Percentiles rank a stretch among this genome's conserved stretches.
Conservation (phyloP, 2,888 invertebrate genomes). For the Caenorhabditis sp. region DNA sequence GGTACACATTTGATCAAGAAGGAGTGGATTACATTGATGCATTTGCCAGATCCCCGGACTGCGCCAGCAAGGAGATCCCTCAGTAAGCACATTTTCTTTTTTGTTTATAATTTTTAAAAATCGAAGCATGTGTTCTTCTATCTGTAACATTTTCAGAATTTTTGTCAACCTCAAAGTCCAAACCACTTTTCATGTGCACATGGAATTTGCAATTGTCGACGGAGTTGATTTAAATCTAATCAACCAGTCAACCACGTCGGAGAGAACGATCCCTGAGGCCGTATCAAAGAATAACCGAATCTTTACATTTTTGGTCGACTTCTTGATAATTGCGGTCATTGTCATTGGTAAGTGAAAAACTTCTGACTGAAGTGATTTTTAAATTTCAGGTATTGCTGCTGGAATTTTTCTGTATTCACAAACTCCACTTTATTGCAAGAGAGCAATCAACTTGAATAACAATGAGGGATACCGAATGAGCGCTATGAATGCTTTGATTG, state of each 20-base stretch:
- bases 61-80: background rate
- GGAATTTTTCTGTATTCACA: no score
- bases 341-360: conserved; percentile 1
- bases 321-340: conserved; percentile 11
- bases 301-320: background rate
- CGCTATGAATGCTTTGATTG: no score
- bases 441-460: no score
- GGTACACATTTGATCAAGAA: conserved; percentile 33
- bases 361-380: no score
- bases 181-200: background rate
- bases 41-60: background rate
- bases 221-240: conserved; percentile 28
- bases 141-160: background rate
- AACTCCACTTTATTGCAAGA: no score
- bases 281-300: no score
- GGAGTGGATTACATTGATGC: conserved; percentile 14
- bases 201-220: conserved; percentile 22
- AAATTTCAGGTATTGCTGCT: no score
- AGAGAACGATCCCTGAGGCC: conserved; percentile 5
- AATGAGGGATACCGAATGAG: no score
- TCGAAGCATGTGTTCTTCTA: background rate
- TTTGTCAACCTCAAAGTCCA: conserved; percentile 1
- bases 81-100: background rate
- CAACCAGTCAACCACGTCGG: background rate
- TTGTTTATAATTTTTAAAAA: background rate